phyloP scores from a whole-genome alignment of 2,888 invertebrate genomes.

The Macaria notata region DNA sequence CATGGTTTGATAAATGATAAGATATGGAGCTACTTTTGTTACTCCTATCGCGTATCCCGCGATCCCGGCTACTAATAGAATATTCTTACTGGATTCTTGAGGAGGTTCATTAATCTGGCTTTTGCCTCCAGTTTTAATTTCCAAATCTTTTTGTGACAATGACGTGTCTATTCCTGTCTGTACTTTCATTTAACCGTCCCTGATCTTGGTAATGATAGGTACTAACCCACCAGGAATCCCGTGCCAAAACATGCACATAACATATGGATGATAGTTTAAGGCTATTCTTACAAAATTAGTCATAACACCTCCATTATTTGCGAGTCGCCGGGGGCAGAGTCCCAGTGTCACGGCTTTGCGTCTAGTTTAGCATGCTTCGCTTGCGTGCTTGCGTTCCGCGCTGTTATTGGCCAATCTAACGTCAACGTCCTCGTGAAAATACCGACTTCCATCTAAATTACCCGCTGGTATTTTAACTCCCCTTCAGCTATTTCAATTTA shows the following conservation, averaged over 20 bases:
- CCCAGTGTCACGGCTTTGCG: conserved; percentile 40
- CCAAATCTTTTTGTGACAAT: too few species aligned
- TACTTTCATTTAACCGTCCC: conserved; percentile 19
- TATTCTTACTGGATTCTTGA: too few species aligned
- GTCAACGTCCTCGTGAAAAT: conserved; percentile 20
- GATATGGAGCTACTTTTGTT: too few species aligned
- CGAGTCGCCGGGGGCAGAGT: conserved; percentile 53
- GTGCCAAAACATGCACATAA: conserved; percentile 34
- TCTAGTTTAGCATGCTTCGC: conserved; percentile 42
- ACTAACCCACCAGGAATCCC: conserved; percentile 28
- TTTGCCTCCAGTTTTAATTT: too few species aligned
- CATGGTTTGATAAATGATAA: too few species aligned
- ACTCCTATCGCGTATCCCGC: too few species aligned
- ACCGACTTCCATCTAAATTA: conserved; percentile 12
- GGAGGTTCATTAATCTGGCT: too few species aligned
- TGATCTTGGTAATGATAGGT: conserved; percentile 31
- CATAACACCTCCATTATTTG: conserved; percentile 33
- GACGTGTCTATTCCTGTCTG: conserved; percentile 19
- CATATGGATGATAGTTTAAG: conserved; percentile 28
- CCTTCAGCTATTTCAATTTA: conserved; percentile 5
- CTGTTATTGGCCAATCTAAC: conserved; percentile 27
- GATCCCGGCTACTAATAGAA: too few species aligned
- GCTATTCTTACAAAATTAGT: conserved; percentile 50
- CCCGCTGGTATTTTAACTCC: conserved; percentile 9
- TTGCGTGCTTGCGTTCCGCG: conserved; percentile 47